Conservation (phyloP, 2,797 vertebrate genomes). For the Thripadectes ignobilis region DNA sequence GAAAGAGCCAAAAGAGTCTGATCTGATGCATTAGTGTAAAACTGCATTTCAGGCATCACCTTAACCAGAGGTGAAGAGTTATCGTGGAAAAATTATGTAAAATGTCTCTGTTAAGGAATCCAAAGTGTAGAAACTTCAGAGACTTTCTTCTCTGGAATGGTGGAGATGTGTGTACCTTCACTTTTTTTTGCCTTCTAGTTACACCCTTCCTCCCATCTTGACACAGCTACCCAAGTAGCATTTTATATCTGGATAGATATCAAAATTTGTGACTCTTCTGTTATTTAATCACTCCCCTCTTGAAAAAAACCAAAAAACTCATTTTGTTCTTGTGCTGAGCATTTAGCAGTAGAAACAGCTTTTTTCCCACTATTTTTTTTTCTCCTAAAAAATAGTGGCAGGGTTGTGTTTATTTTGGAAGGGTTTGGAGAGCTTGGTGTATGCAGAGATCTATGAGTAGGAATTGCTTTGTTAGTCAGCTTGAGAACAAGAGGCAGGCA, state of each 20-base stretch:
- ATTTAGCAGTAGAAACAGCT: background rate
- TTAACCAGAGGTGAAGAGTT: background rate
- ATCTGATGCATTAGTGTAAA: background rate
- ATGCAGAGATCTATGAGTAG: background rate
- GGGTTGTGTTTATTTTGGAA: background rate
- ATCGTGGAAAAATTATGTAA: background rate
- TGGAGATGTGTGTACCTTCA: background rate
- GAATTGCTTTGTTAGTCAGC: background rate
- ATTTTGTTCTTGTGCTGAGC: background rate
- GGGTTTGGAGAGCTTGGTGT: background rate
- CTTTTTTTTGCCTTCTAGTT: background rate
- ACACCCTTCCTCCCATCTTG: background rate
- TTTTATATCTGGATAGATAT: background rate
- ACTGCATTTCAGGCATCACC: background rate
- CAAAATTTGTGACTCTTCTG: background rate
- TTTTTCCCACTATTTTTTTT: background rate
- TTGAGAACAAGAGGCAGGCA: background rate
- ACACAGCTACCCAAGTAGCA: background rate
- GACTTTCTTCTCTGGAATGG: background rate
- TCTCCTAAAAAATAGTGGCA: background rate
- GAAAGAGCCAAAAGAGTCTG: background rate
- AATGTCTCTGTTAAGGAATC: background rate
- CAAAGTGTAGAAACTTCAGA: background rate
- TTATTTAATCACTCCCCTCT: background rate
- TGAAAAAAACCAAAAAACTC: background rate